Percentiles rank a stretch among this genome's conserved stretches.
Conservation (phyloP, 2,797 vertebrate species). For the Poeciliopsis turneri region DNA sequence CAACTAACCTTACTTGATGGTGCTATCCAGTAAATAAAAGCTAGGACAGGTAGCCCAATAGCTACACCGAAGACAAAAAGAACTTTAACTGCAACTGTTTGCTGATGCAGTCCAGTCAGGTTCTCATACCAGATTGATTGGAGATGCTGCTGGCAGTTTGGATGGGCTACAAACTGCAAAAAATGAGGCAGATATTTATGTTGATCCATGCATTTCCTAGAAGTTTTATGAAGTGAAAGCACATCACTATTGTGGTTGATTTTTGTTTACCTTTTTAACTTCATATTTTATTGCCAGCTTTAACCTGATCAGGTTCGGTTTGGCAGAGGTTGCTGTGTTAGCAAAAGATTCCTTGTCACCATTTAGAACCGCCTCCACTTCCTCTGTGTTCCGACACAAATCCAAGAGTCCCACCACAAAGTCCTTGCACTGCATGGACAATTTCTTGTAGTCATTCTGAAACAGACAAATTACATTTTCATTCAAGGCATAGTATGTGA, state of each 20-base stretch:
- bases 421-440: constrained; percentile 97
- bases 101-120: constrained; percentile 89
- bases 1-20: constrained; percentile 94
- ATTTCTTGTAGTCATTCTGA: constrained; percentile 96
- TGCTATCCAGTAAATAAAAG: constrained; percentile 91
- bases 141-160: constrained; percentile 97
- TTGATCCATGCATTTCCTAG: not conserved
- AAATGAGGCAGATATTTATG: not conserved
- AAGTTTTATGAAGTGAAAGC: not conserved
- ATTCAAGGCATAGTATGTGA: not conserved
- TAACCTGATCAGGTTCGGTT: constrained; percentile 91
- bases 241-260: not conserved
- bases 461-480: constrained; percentile 19
- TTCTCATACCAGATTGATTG: constrained; percentile 98
- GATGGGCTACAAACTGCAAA: constrained; percentile 94
- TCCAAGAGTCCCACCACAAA: constrained; percentile 96
- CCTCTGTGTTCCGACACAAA: constrained; percentile 94
- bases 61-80: constrained; percentile 91
- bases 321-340: constrained; percentile 62
- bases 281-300: constrained; percentile 97
- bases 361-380: constrained; percentile 93
- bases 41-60: constrained; percentile 88
- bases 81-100: constrained; percentile 89
- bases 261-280: constrained; percentile 90
- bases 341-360: constrained; percentile 83